Percentiles rank a stretch among this genome's conserved stretches.
Evolutionary conservation across 2,797 vertebrate genomes (phyloP).

Genomic region (Mergus octosetaceus): DNA sequence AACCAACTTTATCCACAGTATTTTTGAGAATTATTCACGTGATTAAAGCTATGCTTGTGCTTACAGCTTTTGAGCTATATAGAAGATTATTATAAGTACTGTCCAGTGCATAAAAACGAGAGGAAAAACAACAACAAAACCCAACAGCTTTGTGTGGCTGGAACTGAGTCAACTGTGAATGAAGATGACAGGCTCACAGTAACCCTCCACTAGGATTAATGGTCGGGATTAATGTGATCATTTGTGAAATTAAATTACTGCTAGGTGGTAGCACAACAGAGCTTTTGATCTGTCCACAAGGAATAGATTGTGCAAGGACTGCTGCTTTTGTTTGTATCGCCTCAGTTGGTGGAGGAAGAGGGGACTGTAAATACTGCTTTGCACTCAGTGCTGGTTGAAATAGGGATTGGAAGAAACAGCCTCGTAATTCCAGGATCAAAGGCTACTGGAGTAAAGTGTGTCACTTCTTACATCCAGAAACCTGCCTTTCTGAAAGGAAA

Average conservation of each 20-base stretch:
- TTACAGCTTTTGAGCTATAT: background rate
- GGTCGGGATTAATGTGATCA: background rate
- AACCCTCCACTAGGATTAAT: no score
- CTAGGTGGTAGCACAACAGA: background rate
- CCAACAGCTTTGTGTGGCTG: background rate
- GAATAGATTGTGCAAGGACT: background rate
- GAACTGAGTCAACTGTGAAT: background rate
- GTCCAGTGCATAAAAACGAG: background rate
- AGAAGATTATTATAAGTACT: background rate
- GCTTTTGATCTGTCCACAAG: background rate
- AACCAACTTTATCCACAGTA: background rate
- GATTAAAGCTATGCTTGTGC: background rate
- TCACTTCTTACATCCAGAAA: background rate
- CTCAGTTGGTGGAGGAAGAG: background rate
- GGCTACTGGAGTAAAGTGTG: background rate
- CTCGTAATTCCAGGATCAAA: background rate
- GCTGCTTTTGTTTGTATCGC: background rate
- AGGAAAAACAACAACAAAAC: background rate
- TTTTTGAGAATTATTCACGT: background rate
- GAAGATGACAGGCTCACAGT: background rate
- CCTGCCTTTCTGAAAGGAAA: background rate
- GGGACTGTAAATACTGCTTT: background rate
- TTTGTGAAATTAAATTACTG: background rate
- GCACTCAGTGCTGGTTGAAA: background rate
- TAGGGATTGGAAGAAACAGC: background rate